Percentiles rank a stretch among this genome's conserved stretches.
These are phyloP conservation scores for Lamellibrachia luymesi DNA, from an alignment of 1,140 invertebrate species.

Conservation along the genomic window DNA sequence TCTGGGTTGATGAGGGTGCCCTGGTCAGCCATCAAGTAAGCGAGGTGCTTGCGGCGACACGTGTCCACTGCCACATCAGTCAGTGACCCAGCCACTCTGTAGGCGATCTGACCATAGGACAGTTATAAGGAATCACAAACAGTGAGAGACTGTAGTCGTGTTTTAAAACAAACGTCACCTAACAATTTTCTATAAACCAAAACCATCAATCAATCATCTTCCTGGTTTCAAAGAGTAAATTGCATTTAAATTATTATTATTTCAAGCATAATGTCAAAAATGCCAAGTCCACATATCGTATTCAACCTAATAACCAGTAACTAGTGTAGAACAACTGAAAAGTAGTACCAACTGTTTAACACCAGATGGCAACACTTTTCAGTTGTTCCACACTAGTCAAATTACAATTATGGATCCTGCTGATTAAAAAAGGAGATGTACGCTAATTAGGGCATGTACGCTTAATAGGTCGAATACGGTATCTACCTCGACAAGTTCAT, in stretches of 20 bases:
- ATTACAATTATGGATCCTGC: too few species aligned
- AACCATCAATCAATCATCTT: background rate
- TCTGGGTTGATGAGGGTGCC: constrained; percentile 89
- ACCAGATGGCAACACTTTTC: too few species aligned
- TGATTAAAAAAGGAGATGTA: background rate
- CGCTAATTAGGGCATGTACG: too few species aligned
- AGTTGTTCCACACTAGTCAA: too few species aligned
- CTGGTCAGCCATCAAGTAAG: constrained; percentile 94
- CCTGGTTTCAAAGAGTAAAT: background rate
- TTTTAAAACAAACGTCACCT: background rate
- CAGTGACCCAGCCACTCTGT: constrained; percentile 62
- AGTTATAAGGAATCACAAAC: background rate
- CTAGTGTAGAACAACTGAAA: too few species aligned
- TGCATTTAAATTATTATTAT: background rate
- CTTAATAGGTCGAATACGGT: background rate
- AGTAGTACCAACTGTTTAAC: too few species aligned
- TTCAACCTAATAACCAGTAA: too few species aligned
- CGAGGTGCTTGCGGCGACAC: constrained; percentile 84
- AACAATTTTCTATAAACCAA: background rate
- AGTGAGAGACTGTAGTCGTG: background rate
- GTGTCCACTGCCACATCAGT: constrained; percentile 86
- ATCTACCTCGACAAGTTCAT: constrained; percentile 70
- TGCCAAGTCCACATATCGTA: background rate
- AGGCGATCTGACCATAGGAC: constrained; percentile 41
- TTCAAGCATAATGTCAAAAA: background rate